Conservation (phyloP, 1,140 invertebrate species). For the Lepidotrigona ventralis region DNA sequence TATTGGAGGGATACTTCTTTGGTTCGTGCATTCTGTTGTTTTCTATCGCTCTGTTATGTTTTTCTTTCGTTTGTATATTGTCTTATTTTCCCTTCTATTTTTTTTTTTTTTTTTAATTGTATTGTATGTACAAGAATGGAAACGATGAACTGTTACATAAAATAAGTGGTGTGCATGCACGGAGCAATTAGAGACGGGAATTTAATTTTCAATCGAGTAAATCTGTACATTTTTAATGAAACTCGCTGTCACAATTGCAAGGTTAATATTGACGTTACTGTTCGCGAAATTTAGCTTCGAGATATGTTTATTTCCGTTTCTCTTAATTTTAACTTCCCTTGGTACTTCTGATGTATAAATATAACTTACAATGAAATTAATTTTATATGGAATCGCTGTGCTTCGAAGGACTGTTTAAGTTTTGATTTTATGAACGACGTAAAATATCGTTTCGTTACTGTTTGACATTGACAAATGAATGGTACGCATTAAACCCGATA, state of each 20-base stretch:
- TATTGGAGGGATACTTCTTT: background rate
- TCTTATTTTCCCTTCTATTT: background rate
- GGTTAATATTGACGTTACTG: background rate
- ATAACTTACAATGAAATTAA: background rate
- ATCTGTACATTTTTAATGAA: background rate
- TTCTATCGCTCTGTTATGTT: background rate
- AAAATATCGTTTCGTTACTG: background rate
- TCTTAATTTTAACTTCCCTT: background rate
- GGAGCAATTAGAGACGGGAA: background rate
- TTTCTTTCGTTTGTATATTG: background rate
- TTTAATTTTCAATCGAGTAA: background rate
- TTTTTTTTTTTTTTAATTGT: no score
- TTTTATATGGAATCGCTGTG: background rate
- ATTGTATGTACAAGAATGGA: background rate
- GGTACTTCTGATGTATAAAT: rapidly evolving
- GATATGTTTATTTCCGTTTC: background rate
- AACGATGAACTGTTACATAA: background rate
- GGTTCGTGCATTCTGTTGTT: background rate
- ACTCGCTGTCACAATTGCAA: background rate
- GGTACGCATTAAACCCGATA: background rate
- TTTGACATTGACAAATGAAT: background rate
- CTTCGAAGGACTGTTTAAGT: background rate
- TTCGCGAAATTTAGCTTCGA: no score
- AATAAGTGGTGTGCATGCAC: rapidly evolving
- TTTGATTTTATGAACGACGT: background rate